Base-by-base conservation (phyloP, 30 jellyfish, hydroid and myxozoan species). In the Pseudorhiza aurosa region DNA sequence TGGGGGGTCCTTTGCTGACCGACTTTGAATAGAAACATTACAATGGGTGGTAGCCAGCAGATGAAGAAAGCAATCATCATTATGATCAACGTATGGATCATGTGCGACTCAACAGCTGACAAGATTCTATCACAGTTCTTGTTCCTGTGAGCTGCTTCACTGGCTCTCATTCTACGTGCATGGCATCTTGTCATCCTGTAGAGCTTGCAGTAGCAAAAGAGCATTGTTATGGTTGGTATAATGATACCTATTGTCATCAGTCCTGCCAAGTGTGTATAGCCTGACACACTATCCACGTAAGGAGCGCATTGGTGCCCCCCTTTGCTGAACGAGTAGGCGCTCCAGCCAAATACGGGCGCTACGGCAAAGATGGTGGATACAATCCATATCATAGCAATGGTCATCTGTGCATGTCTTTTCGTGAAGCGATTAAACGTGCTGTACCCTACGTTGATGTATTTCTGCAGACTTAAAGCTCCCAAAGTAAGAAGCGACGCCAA, bases 301-400 rank as follows among this genome's bases (percentile, higher is more conserved):
- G 95, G 88, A 53, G 84, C 89, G 57, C 97, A 88, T 57, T 88
- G 97, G 15, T 81, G 83, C 45, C 95, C 81, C 4, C 89, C 65
- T 37, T 1, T 24, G 44, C 75, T 65, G 59, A 50, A 72, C 7
- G 79, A 17, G 47, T 81, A 88, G 37, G 50, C 51, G 68, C 91
- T 74, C 97, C 95, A 81, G 14, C 97, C 97, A 17, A 72, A 26
- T 12, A 59, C 57, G 6, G 97, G 97, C 37, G 92, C 97, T 3
- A 64, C 18, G 19, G 91, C 95, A 27, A 88, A 46, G 1, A 73
- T 35, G 9, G 74, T 19, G 2, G 97, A 75, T 26, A 44, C 63
- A 24, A 63, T 2, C 97, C 97, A 88, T n/a, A 73, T 51, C 0
- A 39, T 68, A 11, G 53, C 72, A 42, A 88, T 74, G 25, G 50